Base-by-base conservation (phyloP, 1,140 invertebrate species). In the Drosophila orena region DNA sequence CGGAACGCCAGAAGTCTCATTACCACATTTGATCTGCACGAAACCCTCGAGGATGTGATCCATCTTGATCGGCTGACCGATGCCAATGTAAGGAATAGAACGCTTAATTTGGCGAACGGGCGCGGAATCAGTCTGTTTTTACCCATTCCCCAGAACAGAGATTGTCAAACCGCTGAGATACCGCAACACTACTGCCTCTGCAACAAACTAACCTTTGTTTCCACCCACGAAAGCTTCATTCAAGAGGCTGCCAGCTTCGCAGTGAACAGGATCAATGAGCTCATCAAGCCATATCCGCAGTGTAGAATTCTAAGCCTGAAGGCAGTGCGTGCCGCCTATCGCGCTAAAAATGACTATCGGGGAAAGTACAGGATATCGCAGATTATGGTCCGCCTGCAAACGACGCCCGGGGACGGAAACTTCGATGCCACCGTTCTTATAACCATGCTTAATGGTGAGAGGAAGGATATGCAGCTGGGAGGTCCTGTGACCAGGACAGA, bases 1-100 rank as follows among this genome's bases (percentile, higher is more conserved):
- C 77, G 79, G 6, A 98, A 99, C 80, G 93, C 93, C 4, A 94
- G 94, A 46, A 93, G 95, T 38, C 92, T 98, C 7, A 96, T 95
- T 0, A 96, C 97, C 3, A 95, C 96, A 0, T 98, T 95, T 90
- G 97, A 98, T 91, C 84, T 98, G 5, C 95, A 98, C 84, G 95
- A 95, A 50, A 95, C 94, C 1, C 60, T 93, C 0, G 58, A 88
- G 12, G 95, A 96, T 86, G 71, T 97, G 2, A 68, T 95, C 4
- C 68, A 95, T 46, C 83, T 93, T 0, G 50, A 81, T 2, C 49
- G 57, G 0, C 35, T 94, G 0, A 24, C 66, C 1, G 54, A 92
- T 15, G 35, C 71, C 1, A 22, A 37, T 1, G 44, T 93, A 0
- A 59, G 44, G 37, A 47, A 59, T 20, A 81, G 88, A 6, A 69